Conservation (phyloP, 2,113 vertebrate species). For the Zingel zingel region DNA sequence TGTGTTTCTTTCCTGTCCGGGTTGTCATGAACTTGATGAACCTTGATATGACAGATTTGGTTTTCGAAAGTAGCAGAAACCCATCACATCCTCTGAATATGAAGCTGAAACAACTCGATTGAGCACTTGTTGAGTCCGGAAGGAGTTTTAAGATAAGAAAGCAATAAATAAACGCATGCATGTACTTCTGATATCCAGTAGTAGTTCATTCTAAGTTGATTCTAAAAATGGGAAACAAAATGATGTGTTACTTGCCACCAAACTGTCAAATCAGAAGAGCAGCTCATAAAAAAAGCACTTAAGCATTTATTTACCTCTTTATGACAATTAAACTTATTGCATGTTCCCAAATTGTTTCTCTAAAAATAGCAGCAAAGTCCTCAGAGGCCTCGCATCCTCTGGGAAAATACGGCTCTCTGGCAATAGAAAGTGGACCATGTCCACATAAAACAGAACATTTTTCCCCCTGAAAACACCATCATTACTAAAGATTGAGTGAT, state of each 20-base stretch:
- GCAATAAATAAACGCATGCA: background rate
- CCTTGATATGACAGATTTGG: background rate
- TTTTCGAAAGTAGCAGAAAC: background rate
- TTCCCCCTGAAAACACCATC: constrained; percentile 34
- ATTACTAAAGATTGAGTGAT: constrained; percentile 7
- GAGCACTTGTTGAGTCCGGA: background rate
- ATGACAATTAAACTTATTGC: constrained; percentile 29
- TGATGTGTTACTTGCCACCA: background rate
- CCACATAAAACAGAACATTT: constrained; percentile 37
- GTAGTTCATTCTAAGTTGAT: background rate
- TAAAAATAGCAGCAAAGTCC: constrained; percentile 50
- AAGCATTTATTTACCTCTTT: constrained; percentile 44
- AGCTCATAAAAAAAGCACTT: constrained; percentile 16
- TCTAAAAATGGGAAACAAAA: background rate
- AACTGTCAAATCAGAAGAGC: background rate
- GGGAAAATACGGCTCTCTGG: constrained; percentile 42
- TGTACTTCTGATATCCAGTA: background rate
- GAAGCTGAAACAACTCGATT: background rate
- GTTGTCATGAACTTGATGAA: constrained; percentile 34
- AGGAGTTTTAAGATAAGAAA: background rate
- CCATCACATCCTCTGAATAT: background rate
- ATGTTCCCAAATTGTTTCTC: constrained; percentile 26
- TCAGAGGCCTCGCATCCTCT: constrained; percentile 37
- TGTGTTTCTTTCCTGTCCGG: background rate
- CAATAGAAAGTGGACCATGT: constrained; percentile 51